A percentile compares a stretch with the other conserved stretches of the same genome.
phyloP scores from a whole-genome alignment of 1,140 invertebrate genomes.

The Drosophila pachea region DNA sequence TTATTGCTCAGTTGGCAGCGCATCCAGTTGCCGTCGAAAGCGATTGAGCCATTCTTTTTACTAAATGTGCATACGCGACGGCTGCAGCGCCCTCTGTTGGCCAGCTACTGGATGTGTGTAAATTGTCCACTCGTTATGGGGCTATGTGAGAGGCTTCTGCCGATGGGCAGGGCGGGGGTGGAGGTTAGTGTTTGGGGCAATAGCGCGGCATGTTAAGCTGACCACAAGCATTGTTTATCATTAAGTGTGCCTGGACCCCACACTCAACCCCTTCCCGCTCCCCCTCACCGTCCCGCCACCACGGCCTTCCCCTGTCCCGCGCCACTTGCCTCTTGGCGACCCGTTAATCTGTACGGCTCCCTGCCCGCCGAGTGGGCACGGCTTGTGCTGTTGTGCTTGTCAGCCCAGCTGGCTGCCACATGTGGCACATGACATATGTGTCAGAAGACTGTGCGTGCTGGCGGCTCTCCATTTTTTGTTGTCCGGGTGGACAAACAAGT shows the following conservation, averaged over 20 bases:
- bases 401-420: slow-evolving; percentile 45
- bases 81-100: slow-evolving; percentile 39
- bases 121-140: slow-evolving; percentile 74
- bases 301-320: neutral
- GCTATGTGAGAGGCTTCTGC: slow-evolving; percentile 19
- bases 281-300: neutral
- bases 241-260: slow-evolving; percentile 51
- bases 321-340: no score
- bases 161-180: neutral
- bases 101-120: slow-evolving; percentile 65
- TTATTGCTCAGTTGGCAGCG: neutral
- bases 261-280: slow-evolving; percentile 4
- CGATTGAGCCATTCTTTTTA: slow-evolving; percentile 18
- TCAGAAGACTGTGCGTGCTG: slow-evolving; percentile 36
- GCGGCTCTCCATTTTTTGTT: slow-evolving; percentile 12
- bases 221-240: slow-evolving; percentile 78
- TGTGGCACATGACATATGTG: slow-evolving; percentile 72
- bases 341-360: neutral
- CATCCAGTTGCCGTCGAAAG: slow-evolving; percentile 3
- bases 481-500: slow-evolving; percentile 46
- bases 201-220: slow-evolving; percentile 77
- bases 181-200: slow-evolving; percentile 62
- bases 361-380: slow-evolving; percentile 2
- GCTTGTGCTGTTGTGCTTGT: slow-evolving; percentile 18
- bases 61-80: slow-evolving; percentile 5